phyloP scores from a whole-genome alignment of 2,888 invertebrate genomes.

The Gastracanthus pulcherrimus region DNA sequence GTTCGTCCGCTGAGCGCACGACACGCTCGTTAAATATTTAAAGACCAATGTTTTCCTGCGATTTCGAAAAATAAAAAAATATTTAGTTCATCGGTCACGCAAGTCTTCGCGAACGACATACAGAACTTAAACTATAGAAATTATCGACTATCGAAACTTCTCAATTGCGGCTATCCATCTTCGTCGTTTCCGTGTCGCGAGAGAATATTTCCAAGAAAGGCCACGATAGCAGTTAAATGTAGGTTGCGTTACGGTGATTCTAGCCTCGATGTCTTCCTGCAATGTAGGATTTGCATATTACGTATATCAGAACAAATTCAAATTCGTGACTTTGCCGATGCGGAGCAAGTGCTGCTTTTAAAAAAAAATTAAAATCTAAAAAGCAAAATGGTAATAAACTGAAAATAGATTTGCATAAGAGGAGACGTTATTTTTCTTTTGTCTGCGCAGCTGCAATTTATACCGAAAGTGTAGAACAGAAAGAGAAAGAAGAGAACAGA shows the following conservation, averaged over 20 bases:
- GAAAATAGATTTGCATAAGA: conserved; percentile 40
- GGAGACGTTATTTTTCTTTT: conserved; percentile 30
- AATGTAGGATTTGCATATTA: background rate
- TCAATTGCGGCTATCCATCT: background rate
- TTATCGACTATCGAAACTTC: conserved; percentile 34
- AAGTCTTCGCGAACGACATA: no score
- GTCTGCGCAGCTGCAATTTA: conserved; percentile 25
- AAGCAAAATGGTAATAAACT: conserved; percentile 34
- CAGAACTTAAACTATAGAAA: conserved; percentile 16
- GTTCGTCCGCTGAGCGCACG: no score
- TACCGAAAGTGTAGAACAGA: background rate
- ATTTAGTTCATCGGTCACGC: conserved; percentile 16
- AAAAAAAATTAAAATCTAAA: conserved; percentile 12
- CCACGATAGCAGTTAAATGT: conserved; percentile 34
- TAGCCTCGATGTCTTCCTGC: conserved; percentile 13
- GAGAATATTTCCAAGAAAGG: conserved; percentile 20
- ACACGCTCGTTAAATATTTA: conserved; percentile 24
- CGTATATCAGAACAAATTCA: no score
- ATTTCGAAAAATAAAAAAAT: background rate
- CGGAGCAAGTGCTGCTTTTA: background rate
- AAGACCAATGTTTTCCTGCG: conserved; percentile 7
- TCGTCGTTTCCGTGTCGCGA: conserved; percentile 2
- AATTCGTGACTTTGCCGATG: background rate
- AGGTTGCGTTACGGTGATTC: conserved; percentile 34
- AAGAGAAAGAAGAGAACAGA: background rate